phyloP scores from a whole-genome alignment of 2,888 invertebrate genomes.

The Lepas anatifera region DNA sequence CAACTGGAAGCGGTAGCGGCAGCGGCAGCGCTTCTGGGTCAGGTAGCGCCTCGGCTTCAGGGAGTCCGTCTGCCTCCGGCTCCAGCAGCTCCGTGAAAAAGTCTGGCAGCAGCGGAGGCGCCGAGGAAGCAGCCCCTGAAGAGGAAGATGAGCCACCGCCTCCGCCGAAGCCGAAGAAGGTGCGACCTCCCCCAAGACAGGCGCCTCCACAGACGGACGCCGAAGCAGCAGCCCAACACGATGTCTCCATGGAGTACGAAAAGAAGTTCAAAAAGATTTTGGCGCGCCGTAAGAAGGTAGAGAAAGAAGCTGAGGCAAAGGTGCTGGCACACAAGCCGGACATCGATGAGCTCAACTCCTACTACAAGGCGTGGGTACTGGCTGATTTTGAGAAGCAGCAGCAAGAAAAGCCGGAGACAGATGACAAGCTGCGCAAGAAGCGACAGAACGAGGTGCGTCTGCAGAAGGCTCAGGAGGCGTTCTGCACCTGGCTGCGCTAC shows the following conservation, averaged over 20 bases:
- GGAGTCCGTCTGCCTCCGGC: background rate
- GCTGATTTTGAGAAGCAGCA: background rate
- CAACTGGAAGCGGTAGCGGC: background rate
- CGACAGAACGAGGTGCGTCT: background rate
- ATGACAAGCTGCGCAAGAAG: background rate
- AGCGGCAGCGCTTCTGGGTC: too few relatives aligned
- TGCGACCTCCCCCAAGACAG: background rate
- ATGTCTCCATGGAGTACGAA: background rate
- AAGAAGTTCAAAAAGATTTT: background rate
- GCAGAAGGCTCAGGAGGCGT: background rate
- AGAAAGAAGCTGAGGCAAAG: background rate
- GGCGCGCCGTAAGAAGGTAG: too few relatives aligned
- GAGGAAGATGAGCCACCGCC: background rate
- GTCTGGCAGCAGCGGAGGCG: background rate
- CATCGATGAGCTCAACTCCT: background rate
- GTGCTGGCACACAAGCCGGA: background rate
- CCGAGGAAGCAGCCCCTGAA: background rate
- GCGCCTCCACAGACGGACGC: too few relatives aligned
- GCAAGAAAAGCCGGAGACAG: background rate
- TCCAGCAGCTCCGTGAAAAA: slow-evolving; percentile 5
- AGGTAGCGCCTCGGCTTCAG: background rate
- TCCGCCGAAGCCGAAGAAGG: background rate
- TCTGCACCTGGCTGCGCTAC: slow-evolving; percentile 5
- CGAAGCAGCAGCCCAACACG: background rate
- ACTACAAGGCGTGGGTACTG: background rate